These are phyloP conservation scores for Melangyna quadrimaculata DNA, from an alignment of 2,888 invertebrate species.

Conservation along the genomic window DNA sequence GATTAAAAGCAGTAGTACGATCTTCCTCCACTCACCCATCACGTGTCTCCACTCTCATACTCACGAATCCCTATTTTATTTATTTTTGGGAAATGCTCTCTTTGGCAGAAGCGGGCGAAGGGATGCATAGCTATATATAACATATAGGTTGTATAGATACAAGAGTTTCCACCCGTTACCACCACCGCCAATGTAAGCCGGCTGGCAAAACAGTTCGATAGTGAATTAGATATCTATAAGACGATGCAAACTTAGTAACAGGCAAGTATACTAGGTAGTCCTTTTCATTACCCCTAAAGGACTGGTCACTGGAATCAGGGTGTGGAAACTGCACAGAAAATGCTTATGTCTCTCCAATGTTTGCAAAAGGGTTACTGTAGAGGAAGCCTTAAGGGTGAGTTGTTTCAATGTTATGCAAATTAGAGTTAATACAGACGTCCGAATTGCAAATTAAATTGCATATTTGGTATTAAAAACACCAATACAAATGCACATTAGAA, in stretches of 20 bases:
- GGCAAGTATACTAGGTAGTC: not conserved
- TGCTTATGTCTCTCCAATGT: conserved; percentile 50
- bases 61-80: conserved; percentile 46
- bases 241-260: conserved; percentile 57
- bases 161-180: conserved; percentile 17
- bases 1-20: conserved; percentile 60
- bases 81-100: conserved; percentile 55
- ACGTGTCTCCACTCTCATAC: conserved; percentile 44
- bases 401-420: conserved; percentile 75
- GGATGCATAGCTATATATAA: conserved; percentile 28
- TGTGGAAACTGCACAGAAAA: conserved; percentile 47
- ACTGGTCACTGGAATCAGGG: conserved; percentile 15
- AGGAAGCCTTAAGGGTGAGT: conserved; percentile 56
- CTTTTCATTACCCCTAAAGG: conserved; percentile 4
- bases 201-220: conserved; percentile 61
- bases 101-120: conserved; percentile 14
- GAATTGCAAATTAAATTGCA: conserved; percentile 75
- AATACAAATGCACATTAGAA: conserved; percentile 41
- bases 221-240: conserved; percentile 64
- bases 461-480: conserved; percentile 72
- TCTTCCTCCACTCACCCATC: not conserved
- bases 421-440: conserved; percentile 75
- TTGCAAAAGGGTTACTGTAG: conserved; percentile 30
- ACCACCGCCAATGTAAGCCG: not conserved
- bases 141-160: not conserved